phyloP scores from a whole-genome alignment of 2,888 invertebrate genomes.

The Noctuana brunneofusca region DNA sequence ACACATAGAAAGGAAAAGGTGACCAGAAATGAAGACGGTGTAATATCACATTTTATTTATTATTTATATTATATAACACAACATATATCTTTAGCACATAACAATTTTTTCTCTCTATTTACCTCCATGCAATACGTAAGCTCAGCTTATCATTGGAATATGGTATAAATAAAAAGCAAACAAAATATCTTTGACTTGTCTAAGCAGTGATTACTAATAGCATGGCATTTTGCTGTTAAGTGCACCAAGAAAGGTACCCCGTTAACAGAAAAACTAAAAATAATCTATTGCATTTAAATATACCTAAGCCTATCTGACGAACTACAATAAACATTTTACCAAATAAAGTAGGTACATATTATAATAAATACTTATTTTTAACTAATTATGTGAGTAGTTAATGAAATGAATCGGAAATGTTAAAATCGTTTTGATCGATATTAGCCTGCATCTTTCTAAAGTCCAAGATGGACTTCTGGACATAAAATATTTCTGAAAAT shows the following conservation, averaged over 20 bases:
- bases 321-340: no score
- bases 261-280: no score
- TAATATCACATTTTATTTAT: constrained; percentile 80
- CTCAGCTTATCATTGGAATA: constrained; percentile 69
- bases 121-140: constrained; percentile 61
- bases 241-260: background rate
- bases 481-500: no score
- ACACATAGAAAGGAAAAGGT: background rate
- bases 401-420: no score
- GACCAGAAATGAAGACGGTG: constrained; percentile 40
- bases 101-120: constrained; percentile 59
- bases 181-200: constrained; percentile 52
- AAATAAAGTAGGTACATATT: no score
- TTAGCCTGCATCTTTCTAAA: no score
- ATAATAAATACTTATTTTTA: no score
- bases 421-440: no score
- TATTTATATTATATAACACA: constrained; percentile 74
- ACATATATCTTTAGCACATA: constrained; percentile 76
- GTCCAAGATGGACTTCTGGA: no score
- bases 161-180: constrained; percentile 75
- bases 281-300: no score
- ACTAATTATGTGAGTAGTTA: no score
- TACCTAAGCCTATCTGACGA: no score
- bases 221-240: background rate
- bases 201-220: constrained; percentile 49